Evolutionary conservation across 2,888 invertebrate species (phyloP), one percentile per base, ranked within the genome.

Genomic region (Sabatieria punctata): DNA sequence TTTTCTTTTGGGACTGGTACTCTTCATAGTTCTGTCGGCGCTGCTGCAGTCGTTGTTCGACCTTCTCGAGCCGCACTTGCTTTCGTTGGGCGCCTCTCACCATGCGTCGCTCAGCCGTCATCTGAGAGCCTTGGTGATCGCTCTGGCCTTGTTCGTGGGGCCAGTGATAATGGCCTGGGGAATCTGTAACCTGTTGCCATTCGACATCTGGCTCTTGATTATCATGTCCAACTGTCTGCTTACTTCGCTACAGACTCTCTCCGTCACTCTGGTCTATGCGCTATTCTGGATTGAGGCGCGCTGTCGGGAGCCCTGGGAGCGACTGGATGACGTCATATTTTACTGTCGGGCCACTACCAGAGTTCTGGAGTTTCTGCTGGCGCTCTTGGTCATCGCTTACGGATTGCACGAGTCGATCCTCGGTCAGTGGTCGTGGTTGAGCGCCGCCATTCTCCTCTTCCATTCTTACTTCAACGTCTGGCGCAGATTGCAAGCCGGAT

Each of bases 391-490:
- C 13, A 70, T 74, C 1, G 64, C 64, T 23, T 72, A 71, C 51
- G 73, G 74, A 2, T 52, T 70, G 36, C 44, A 49, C 19, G 42
- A 44, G 13, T 27, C 47, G 8, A n/a, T 53, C 4, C 19, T 52
- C 50, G 54, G 49, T 4, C 54, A 56, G 22, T 56, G 57, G 54
- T 54, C 53, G 21, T 46, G 52, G 1, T 47, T 55, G 13, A 54
- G 54, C 15, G 45, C 56, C 18, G 51, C 51, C 1, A 69, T 74
- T 46, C 59, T 74, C 33, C 55, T 72, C 18, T 64, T 73, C 40
- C 74, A 74, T 53, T 70, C 70, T 49, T 72, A 74, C 54, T 72
- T 72, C 54, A 74, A 74, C 59, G 72, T 74, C 15, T 73, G 70
- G 68, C 68, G 68, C 50, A 60, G 72, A 45, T 57, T 72, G 18